Evolutionary conservation across 2,797 vertebrate species (phyloP).

Genomic region (Pangasius larnaudii): DNA sequence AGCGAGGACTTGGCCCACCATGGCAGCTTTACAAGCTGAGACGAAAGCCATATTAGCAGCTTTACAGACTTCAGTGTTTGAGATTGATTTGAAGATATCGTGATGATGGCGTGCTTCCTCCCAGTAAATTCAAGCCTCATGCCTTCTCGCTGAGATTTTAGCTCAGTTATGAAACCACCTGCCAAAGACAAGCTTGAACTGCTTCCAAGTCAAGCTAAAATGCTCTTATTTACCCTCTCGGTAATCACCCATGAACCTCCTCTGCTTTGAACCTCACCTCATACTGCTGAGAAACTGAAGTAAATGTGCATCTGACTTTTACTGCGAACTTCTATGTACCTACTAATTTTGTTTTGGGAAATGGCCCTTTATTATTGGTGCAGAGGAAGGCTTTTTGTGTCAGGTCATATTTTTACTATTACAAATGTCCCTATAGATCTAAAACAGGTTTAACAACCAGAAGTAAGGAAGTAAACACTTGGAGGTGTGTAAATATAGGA

Average conservation of each 20-base stretch:
- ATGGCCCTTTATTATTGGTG: not conserved
- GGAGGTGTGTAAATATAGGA: not conserved
- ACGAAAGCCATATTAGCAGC: not conserved
- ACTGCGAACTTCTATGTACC: not conserved
- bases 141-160: not conserved
- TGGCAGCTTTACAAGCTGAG: not conserved
- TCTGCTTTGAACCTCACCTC: not conserved
- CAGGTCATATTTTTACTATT: not conserved
- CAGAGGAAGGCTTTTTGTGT: not conserved
- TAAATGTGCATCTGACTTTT: not conserved
- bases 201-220: not conserved
- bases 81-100: not conserved
- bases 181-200: not conserved
- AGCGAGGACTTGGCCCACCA: not conserved
- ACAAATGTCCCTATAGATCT: not conserved
- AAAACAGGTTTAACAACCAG: not conserved
- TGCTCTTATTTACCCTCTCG: not conserved
- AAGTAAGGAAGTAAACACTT: no score
- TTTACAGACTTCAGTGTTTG: not conserved
- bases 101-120: not conserved
- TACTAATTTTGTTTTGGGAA: not conserved
- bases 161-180: slow-evolving; percentile 1
- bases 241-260: not conserved
- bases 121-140: not conserved
- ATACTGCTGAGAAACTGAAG: not conserved